phyloP scores from a whole-genome alignment of 2,888 invertebrate species.

The Aphidius colemani region DNA sequence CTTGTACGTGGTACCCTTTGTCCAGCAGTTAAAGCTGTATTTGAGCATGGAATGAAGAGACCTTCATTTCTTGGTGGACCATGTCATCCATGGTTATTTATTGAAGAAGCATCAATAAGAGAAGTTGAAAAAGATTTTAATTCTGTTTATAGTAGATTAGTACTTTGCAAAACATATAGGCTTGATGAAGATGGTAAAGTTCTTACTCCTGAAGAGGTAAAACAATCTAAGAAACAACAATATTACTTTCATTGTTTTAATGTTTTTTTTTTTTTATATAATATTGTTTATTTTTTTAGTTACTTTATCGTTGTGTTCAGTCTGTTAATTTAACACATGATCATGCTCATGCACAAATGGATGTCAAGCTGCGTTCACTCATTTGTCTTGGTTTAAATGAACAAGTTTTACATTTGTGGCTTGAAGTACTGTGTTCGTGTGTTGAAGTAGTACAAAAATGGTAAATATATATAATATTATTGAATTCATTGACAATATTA shows the following conservation, averaged over 20 bases:
- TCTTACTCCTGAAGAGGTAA: slow-evolving; percentile 93
- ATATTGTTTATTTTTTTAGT: slow-evolving; percentile 57
- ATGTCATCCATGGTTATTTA: slow-evolving; percentile 98
- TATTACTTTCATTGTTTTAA: slow-evolving; percentile 21
- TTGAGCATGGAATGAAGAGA: slow-evolving; percentile 93
- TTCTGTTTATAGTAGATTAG: slow-evolving; percentile 95
- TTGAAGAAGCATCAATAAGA: slow-evolving; percentile 94
- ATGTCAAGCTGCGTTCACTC: slow-evolving; percentile 93
- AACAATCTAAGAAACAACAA: slow-evolving; percentile 24
- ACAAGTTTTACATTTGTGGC: slow-evolving; percentile 97
- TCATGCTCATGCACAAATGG: slow-evolving; percentile 96
- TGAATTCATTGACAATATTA: slow-evolving; percentile 19
- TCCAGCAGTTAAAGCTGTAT: slow-evolving; percentile 89
- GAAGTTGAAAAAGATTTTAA: slow-evolving; percentile 98
- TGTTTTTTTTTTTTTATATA: slow-evolving; percentile 23
- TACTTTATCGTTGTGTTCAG: slow-evolving; percentile 92
- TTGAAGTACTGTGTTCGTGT: slow-evolving; percentile 95
- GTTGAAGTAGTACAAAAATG: slow-evolving; percentile 94
- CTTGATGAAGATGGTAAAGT: slow-evolving; percentile 99
- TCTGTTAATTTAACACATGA: slow-evolving; percentile 95
- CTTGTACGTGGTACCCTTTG: slow-evolving; percentile 92
- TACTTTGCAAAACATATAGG: slow-evolving; percentile 96
- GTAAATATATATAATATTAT: slow-evolving; percentile 62
- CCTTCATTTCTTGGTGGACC: slow-evolving; percentile 87
- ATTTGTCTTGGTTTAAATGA: slow-evolving; percentile 97